phyloP scores from a whole-genome alignment of 2,888 invertebrate species.

The Tenthredo amoena region DNA sequence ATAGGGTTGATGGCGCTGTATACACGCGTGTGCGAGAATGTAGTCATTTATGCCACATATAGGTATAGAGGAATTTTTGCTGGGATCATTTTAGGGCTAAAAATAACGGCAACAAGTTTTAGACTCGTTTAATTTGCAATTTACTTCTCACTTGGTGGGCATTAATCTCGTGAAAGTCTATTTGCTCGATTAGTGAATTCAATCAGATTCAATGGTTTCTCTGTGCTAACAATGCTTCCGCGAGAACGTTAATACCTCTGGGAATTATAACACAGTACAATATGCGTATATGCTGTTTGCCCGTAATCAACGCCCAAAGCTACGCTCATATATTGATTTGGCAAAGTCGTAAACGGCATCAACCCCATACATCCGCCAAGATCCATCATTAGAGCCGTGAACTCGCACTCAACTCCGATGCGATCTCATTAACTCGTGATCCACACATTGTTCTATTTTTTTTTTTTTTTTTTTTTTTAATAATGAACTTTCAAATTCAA shows the following conservation, averaged over 20 bases:
- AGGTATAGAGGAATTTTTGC: background rate
- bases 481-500: background rate
- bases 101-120: background rate
- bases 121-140: background rate
- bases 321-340: conserved; percentile 20
- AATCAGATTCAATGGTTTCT: background rate
- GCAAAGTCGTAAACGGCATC: background rate
- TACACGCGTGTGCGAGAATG: background rate
- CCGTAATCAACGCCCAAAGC: background rate
- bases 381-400: background rate
- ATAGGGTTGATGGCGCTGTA: background rate
- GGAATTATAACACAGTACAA: background rate
- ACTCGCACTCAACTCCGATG: background rate
- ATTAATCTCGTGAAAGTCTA: conserved; percentile 5
- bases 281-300: background rate
- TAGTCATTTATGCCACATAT: background rate
- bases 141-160: background rate
- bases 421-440: background rate
- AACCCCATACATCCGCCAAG: conserved; percentile 20
- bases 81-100: background rate
- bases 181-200: background rate
- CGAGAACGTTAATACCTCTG: background rate
- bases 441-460: background rate
- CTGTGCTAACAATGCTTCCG: background rate
- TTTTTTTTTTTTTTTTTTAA: background rate